These are phyloP conservation scores for Sylvicapra grimmia DNA, from an alignment of 2,113 vertebrate species.

Conservation along the genomic window DNA sequence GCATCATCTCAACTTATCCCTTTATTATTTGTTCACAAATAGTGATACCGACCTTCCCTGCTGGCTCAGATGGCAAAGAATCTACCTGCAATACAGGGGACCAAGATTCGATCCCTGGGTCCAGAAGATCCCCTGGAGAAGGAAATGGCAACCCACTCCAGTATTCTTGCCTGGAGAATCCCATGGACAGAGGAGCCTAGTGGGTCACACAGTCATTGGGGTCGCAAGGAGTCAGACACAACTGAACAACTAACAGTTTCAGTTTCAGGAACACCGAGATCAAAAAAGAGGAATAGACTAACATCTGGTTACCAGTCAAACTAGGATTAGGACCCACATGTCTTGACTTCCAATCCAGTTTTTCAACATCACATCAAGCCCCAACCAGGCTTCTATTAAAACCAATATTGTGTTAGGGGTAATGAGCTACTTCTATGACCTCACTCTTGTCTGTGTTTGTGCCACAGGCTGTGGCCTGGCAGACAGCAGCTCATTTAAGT, in stretches of 20 bases:
- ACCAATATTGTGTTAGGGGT: background rate
- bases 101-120: background rate
- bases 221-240: background rate
- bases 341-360: background rate
- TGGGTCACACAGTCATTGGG: background rate
- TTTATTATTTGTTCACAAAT: constrained; percentile 26
- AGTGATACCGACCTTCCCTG: background rate
- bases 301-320: constrained; percentile 21
- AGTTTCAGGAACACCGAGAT: background rate
- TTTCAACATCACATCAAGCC: background rate
- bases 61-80: fast-evolving
- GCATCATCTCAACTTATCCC: background rate
- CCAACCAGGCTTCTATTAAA: constrained; percentile 27
- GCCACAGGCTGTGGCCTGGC: constrained; percentile 42
- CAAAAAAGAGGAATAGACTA: background rate
- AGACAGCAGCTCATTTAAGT: constrained; percentile 12
- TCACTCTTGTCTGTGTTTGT: constrained; percentile 57
- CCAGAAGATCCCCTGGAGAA: background rate
- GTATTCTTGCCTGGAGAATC: background rate
- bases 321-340: background rate
- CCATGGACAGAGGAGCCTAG: background rate
- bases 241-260: background rate
- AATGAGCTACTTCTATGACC: constrained; percentile 54
- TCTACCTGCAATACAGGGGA: background rate
- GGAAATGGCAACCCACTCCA: background rate